Base-by-base conservation (phyloP, 1,140 invertebrate species). In the Lycorma delicatula region DNA sequence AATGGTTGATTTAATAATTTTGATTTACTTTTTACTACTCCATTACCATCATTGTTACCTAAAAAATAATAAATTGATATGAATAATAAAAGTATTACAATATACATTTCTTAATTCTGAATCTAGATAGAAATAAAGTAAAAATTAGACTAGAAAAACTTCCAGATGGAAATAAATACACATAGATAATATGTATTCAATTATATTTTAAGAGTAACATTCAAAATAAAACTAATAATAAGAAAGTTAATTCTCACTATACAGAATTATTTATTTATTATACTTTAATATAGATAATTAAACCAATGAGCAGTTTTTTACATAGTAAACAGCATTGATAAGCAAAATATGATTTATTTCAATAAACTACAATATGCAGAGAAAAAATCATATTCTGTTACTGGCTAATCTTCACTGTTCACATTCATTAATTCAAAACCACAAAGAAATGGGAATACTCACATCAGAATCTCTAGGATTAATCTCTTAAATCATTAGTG, bases 1-100 rank as follows among this genome's bases (percentile, higher is more conserved):
- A 77, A 60, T 29, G 70, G 70, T 60, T 76, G 72, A 63, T 76
- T 76, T 28, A 81, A 59, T 60, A 80, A 72, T 61, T 77, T 74
- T n/a, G 76, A 72, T 64, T 73, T 77, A 3, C 72, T 72, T 50
- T 72, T 67, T 7, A 73, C 68, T 11, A 62, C 66, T 20, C 63
- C 46, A 61, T 67, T 68, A 44, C 67, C 69, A 63, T 71, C 68
- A 38, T 68, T 67, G 66, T 68, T 70, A 60, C 55, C 47, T 41
- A 27, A n/a, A 12, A 22, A 12, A 44, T 44, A 20, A 44, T 44
- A 16, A 44, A 16, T 22, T 44, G 41, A 18, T 20, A 44, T 22
- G 16, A 44, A 44, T 9, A 44, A 20, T 20, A 20, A 20, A 13
- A 44, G 23, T 22, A 18, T 1, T 44, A 5, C 18, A 44, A 44